These are phyloP conservation scores for Deilephila elpenor DNA, from an alignment of 2,888 invertebrate species.

Conservation along the genomic window DNA sequence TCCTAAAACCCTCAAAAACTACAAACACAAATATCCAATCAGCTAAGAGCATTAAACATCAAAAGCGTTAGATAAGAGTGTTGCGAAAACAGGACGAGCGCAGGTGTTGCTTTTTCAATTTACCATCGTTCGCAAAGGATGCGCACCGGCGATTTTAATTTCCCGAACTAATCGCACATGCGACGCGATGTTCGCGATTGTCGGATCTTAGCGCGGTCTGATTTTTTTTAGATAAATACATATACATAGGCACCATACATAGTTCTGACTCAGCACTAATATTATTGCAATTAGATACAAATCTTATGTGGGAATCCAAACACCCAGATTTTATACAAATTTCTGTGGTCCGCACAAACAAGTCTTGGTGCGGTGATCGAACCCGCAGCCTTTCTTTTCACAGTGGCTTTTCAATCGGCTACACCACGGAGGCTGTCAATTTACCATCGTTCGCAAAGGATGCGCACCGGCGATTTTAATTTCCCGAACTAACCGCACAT, in stretches of 20 bases:
- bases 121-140: slow-evolving; percentile 58
- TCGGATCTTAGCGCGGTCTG: slow-evolving; percentile 41
- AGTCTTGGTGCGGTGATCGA: too few relatives aligned
- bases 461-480: slow-evolving; percentile 63
- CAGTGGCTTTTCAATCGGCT: too few relatives aligned
- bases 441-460: slow-evolving; percentile 44
- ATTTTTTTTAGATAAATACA: slow-evolving; percentile 37
- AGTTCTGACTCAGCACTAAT: too few relatives aligned
- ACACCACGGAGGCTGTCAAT: too few relatives aligned
- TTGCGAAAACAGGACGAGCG: slow-evolving; percentile 52
- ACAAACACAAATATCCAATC: neutral
- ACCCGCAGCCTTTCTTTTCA: too few relatives aligned
- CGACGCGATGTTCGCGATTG: slow-evolving; percentile 47
- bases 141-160: slow-evolving; percentile 62
- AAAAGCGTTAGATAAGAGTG: slow-evolving; percentile 33
- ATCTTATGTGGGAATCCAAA: too few relatives aligned
- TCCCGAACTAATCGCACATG: slow-evolving; percentile 37
- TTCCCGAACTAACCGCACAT: slow-evolving; percentile 38
- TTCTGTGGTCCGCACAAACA: too few relatives aligned
- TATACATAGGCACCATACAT: too few relatives aligned
- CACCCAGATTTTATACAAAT: too few relatives aligned
- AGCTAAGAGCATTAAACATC: neutral
- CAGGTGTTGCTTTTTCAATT: slow-evolving; percentile 74
- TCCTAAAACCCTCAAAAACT: neutral
- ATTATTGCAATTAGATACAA: too few relatives aligned